Evolutionary conservation across 1,140 invertebrate species (phyloP), one percentile per base, ranked within the genome.

Genomic region (Heliothis subflexa): DNA sequence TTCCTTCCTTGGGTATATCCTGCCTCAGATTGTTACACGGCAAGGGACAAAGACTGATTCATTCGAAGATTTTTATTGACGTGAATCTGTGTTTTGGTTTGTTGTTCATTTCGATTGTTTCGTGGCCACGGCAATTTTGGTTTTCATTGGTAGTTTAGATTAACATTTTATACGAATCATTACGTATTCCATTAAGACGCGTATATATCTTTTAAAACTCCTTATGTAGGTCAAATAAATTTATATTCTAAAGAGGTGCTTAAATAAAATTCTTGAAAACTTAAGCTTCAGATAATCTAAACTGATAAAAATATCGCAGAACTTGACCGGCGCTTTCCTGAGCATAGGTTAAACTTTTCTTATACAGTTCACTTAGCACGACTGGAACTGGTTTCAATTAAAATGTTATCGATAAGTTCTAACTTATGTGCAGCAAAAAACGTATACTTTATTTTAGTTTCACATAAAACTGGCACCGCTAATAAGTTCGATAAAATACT

Each of bases 1-100:
- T 89, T 90, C 85, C 80, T 87, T 85, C 81, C 85, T 83, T 18
- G 54, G 50, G 78, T 78, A 80, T 83, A 89, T 86, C 83, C 81
- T 81, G 84, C 77, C 68, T 83, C 80, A 81, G 80, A 86, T 85
- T 82, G 84, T 68, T 78, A 78, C 70, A 75, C 52, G 52, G 78
- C 33, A 83, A 83, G 86, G 82, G 83, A 85, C 86, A 87, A 82
- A 83, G 83, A 83, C 81, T 81, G 78, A 86, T 85, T 85, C 82
- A 85, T 78, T 75, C 79, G 61, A 76, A 78, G 33, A 81, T 84
- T 81, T 81, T 64, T 78, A 80, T 78, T 61, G 75, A 62, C 73
- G 61, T 74, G 73, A 75, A 81, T 81, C 78, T 82, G 68, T 72
- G 61, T 62, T 47, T 52, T 28, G 47, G 62, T 49, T 71, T 71